Conservation (phyloP, 2,113 vertebrate genomes). For the Mirounga angustirostris region DNA sequence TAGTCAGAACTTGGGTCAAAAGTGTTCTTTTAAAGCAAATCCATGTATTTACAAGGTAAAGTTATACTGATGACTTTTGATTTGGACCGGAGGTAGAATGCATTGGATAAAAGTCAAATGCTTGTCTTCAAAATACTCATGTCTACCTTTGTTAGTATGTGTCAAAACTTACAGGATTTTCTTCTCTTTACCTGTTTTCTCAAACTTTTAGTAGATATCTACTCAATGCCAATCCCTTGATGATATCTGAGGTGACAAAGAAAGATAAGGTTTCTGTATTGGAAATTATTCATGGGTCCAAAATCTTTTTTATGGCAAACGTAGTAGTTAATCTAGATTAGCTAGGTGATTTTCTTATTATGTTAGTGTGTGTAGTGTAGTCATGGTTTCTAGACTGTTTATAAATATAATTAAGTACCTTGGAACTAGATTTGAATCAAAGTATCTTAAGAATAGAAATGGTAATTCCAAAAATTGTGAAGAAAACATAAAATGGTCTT, state of each 20-base stretch:
- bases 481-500: neutral
- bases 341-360: neutral
- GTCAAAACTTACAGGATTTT: neutral
- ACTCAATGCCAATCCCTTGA: neutral
- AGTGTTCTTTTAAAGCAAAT: slow-evolving; percentile 17
- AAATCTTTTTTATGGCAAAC: neutral
- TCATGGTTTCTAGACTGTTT: neutral
- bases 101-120: neutral
- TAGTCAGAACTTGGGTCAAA: neutral
- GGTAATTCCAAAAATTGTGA: neutral
- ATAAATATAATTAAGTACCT: neutral
- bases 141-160: neutral
- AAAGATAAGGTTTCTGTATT: neutral
- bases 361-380: neutral
- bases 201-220: neutral
- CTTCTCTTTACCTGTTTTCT: neutral
- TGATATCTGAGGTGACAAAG: neutral
- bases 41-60: neutral
- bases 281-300: neutral
- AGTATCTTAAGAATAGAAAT: neutral
- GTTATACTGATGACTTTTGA: neutral
- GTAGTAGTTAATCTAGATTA: neutral
- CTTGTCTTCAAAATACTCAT: neutral
- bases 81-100: neutral
- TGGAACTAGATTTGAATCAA: neutral